Percentiles rank a stretch among this genome's conserved stretches.
phyloP scores from a whole-genome alignment of 2,888 invertebrate genomes.

The Microchrysa polita region DNA sequence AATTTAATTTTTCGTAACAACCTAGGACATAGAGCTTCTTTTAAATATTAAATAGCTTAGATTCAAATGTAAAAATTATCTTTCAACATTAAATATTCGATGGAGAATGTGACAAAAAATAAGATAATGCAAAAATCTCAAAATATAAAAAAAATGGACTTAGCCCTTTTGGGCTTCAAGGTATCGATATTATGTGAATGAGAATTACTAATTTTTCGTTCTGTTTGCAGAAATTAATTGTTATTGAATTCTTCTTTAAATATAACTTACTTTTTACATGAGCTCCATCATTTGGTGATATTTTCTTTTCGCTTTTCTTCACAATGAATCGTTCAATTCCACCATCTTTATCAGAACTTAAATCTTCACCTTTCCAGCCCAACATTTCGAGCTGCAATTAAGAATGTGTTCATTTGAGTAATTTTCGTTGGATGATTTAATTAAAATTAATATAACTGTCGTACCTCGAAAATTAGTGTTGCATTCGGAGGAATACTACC shows the following conservation, averaged over 20 bases:
- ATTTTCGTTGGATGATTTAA: slow-evolving; percentile 2
- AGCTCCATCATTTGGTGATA: slow-evolving; percentile 83
- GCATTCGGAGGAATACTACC: slow-evolving; percentile 90
- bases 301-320: slow-evolving; percentile 74
- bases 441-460: neutral
- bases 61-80: no score
- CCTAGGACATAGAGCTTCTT: no score
- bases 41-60: no score
- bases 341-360: slow-evolving; percentile 85
- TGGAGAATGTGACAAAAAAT: no score
- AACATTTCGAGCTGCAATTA: slow-evolving; percentile 82
- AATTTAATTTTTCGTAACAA: no score
- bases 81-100: no score
- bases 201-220: no score
- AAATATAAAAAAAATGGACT: no score
- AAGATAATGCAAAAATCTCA: no score
- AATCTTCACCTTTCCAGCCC: slow-evolving; percentile 88
- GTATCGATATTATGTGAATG: no score
- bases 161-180: no score
- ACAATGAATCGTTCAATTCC: slow-evolving; percentile 81
- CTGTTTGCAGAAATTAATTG: neutral
- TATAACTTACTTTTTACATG: slow-evolving; percentile 76
- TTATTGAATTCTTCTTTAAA: neutral
- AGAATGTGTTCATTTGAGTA: no score
- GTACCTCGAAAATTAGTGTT: slow-evolving; percentile 87